phyloP scores from a whole-genome alignment of 2,888 invertebrate species.

The Melieria omissa region DNA sequence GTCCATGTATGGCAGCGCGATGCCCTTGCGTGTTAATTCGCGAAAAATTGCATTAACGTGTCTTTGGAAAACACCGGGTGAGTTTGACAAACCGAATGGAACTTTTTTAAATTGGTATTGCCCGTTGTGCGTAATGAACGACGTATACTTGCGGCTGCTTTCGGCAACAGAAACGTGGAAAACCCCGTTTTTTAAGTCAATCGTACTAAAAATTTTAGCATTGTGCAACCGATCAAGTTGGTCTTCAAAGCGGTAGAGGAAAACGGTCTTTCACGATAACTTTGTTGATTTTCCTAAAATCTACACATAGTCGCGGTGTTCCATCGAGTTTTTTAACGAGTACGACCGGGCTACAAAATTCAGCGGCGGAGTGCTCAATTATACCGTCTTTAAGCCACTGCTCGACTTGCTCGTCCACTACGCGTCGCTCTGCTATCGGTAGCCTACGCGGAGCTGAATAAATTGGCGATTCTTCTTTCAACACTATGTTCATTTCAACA shows the following conservation, averaged over 20 bases:
- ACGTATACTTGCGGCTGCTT: neutral
- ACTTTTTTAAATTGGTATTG: conserved; percentile 33
- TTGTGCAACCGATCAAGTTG: conserved; percentile 41
- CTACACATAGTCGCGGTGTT: neutral
- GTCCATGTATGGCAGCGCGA: conserved; percentile 39
- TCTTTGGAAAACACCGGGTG: neutral
- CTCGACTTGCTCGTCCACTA: conserved; percentile 19
- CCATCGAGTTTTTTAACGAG: conserved; percentile 37
- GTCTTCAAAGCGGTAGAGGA: conserved; percentile 41
- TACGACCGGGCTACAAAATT: conserved; percentile 51
- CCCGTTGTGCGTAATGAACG: conserved; percentile 35
- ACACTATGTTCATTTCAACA: conserved; percentile 41
- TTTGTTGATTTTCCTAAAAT: conserved; percentile 24
- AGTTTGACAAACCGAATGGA: conserved; percentile 50
- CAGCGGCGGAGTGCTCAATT: conserved; percentile 39
- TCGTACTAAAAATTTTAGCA: conserved; percentile 39
- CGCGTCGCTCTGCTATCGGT: neutral
- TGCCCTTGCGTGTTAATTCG: conserved; percentile 14
- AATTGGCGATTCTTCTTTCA: conserved; percentile 15
- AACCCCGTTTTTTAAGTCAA: conserved; percentile 45
- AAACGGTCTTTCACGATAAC: conserved; percentile 27
- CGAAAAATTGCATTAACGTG: conserved; percentile 9
- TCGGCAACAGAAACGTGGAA: conserved; percentile 39
- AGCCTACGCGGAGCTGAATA: conserved; percentile 18
- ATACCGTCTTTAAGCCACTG: conserved; percentile 41